These are phyloP conservation scores for Cyanistes caeruleus DNA, from an alignment of 2,113 vertebrate species.

Conservation along the genomic window DNA sequence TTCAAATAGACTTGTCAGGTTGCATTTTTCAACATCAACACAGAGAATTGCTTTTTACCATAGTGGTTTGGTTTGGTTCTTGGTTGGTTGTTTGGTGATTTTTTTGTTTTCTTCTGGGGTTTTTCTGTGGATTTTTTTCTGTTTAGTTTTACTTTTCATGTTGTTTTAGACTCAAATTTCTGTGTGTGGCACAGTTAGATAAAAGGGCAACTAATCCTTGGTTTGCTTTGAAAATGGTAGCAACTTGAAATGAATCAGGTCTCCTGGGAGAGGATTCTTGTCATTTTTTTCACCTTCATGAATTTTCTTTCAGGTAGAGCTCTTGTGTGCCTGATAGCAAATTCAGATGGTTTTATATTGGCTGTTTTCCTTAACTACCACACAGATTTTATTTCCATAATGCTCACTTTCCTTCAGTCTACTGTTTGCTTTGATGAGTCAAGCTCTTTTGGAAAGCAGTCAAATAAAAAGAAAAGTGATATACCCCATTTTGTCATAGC, in stretches of 20 bases:
- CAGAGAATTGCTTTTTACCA: neutral
- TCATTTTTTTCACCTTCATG: neutral
- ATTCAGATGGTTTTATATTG: constrained; percentile 23
- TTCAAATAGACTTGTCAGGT: neutral
- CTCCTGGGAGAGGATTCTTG: neutral
- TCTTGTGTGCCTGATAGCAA: constrained; percentile 1
- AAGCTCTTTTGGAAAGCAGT: constrained; percentile 4
- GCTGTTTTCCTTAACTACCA: neutral
- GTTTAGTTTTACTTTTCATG: neutral
- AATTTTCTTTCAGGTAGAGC: neutral
- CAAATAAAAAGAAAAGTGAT: constrained; percentile 6
- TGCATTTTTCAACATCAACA: neutral
- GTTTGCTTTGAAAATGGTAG: neutral
- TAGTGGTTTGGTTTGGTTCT: neutral
- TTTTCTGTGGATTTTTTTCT: neutral
- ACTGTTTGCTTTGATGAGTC: constrained; percentile 10
- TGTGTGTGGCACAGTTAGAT: neutral
- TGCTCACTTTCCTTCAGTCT: neutral
- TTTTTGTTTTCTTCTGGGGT: too few relatives aligned
- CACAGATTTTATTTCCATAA: constrained; percentile 31
- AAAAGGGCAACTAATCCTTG: neutral
- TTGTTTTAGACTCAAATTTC: neutral
- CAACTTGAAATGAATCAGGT: neutral
- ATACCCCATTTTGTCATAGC: neutral
- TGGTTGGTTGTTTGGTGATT: neutral